Percentiles rank a stretch among this genome's conserved stretches.
Conservation (phyloP, 2,797 vertebrate genomes). For the Rhinophrynus dorsalis region DNA sequence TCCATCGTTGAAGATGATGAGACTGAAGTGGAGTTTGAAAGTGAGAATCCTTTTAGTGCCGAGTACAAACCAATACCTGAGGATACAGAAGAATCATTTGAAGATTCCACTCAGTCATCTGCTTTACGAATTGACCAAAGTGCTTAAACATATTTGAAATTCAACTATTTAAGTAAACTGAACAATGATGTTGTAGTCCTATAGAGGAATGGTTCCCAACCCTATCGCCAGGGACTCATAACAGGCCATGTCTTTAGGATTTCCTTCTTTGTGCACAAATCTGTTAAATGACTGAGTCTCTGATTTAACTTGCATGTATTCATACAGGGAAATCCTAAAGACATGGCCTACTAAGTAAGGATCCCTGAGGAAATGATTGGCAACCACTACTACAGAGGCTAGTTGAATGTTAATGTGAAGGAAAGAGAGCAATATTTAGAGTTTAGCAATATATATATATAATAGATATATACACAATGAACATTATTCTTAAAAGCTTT, state of each 20-base stretch:
- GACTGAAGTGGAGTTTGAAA: constrained; percentile 48
- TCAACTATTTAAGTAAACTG: too few relatives aligned
- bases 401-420: not conserved
- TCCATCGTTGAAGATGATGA: constrained; percentile 65
- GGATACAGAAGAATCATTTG: constrained; percentile 55
- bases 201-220: too few relatives aligned
- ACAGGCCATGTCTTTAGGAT: not conserved
- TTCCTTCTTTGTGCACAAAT: too few relatives aligned
- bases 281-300: too few relatives aligned
- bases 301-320: too few relatives aligned
- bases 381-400: not conserved
- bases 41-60: constrained; percentile 56
- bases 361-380: not conserved
- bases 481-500: not conserved
- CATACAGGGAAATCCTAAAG: too few relatives aligned
- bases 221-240: too few relatives aligned
- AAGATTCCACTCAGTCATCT: constrained; percentile 57
- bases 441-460: too few relatives aligned
- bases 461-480: not conserved
- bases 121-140: constrained; percentile 68
- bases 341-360: too few relatives aligned
- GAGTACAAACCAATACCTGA: constrained; percentile 31
- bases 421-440: not conserved
- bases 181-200: too few relatives aligned
- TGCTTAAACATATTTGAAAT: too few relatives aligned